These are phyloP conservation scores for Rhinophrynus dorsalis DNA, from an alignment of 2,797 vertebrate genomes.

Conservation along the genomic window DNA sequence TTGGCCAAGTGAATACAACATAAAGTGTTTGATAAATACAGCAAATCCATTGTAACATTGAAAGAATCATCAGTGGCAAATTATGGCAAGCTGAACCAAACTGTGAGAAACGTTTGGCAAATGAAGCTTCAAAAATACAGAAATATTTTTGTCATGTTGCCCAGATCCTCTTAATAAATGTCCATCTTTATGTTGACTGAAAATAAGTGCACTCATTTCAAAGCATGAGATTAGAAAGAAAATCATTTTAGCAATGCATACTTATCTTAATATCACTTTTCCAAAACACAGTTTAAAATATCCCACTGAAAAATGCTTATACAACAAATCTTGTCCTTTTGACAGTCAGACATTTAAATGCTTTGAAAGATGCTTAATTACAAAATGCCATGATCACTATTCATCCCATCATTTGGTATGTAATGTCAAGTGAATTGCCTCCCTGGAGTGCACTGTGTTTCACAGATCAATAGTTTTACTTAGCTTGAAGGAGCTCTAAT, in stretches of 20 bases:
- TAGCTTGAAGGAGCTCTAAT: conserved; percentile 76
- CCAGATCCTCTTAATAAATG: too few species aligned
- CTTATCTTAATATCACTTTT: conserved; percentile 12
- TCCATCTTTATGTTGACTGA: neutral
- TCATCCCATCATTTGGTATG: conserved; percentile 96
- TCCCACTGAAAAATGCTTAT: conserved; percentile 54
- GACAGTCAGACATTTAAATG: conserved; percentile 87
- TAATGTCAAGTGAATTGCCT: conserved; percentile 92
- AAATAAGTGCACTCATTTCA: neutral
- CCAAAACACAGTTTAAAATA: conserved; percentile 29
- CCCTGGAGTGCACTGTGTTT: conserved; percentile 87
- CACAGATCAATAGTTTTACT: conserved; percentile 97
- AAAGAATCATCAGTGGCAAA: too few species aligned
- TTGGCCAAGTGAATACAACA: too few species aligned
- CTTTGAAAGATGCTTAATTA: conserved; percentile 97
- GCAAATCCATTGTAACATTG: too few species aligned
- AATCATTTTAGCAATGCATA: neutral
- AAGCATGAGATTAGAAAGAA: neutral
- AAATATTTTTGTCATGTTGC: too few species aligned
- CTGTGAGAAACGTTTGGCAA: too few species aligned
- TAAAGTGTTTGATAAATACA: too few species aligned
- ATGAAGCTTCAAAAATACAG: too few species aligned
- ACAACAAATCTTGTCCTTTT: conserved; percentile 82
- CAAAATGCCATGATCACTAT: conserved; percentile 93
- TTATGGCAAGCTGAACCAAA: too few species aligned